Conservation (phyloP, 2,888 invertebrate species). For the Callinectes sapidus region DNA sequence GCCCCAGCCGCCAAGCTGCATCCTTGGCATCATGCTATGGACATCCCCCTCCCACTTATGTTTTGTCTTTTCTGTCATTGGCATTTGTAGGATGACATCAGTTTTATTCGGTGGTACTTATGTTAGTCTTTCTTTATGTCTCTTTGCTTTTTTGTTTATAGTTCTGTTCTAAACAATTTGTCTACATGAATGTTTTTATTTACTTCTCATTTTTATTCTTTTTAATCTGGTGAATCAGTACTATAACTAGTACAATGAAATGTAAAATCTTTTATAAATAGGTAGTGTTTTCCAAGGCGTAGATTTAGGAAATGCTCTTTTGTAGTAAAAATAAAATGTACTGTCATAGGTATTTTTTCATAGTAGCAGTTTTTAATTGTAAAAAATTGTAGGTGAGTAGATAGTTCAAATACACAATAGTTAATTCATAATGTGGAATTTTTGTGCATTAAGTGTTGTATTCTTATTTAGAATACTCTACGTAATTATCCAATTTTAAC, state of each 20-base stretch:
- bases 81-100: background rate
- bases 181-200: background rate
- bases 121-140: conserved; percentile 2
- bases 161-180: background rate
- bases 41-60: background rate
- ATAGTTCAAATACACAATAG: conserved; percentile 8
- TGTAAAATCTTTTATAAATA: conserved; percentile 10
- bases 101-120: background rate
- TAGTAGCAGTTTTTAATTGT: conserved; percentile 2
- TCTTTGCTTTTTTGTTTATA: background rate
- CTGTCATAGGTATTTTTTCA: conserved; percentile 12
- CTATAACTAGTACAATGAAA: background rate
- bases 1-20: conserved; percentile 33
- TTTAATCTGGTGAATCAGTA: background rate
- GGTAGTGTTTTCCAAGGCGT: conserved; percentile 15
- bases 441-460: conserved; percentile 31
- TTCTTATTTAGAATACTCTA: conserved; percentile 20
- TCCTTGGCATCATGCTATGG: conserved; percentile 12
- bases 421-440: background rate
- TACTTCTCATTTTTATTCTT: background rate
- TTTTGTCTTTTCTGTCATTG: background rate
- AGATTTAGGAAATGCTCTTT: background rate
- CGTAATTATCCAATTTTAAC: conserved; percentile 1
- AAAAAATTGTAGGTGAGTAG: background rate
- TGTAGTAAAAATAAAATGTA: conserved; percentile 12